These are phyloP conservation scores for Drosophila testacea DNA, from an alignment of 2,888 invertebrate species.

Conservation along the genomic window DNA sequence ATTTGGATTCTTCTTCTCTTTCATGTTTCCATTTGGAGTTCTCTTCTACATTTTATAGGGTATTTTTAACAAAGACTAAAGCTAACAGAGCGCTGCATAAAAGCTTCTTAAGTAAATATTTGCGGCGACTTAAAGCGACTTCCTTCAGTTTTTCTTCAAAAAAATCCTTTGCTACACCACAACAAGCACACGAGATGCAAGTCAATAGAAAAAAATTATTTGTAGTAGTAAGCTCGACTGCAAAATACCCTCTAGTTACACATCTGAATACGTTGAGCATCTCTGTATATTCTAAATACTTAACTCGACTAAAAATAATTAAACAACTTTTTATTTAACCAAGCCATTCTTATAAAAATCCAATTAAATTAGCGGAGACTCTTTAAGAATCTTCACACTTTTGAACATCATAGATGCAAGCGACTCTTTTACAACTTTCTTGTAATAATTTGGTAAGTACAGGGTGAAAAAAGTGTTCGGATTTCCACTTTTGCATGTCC, in stretches of 20 bases:
- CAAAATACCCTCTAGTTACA: constrained; percentile 1
- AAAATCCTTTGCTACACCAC: constrained; percentile 22
- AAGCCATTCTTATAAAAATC: neutral
- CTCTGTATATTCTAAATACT: neutral
- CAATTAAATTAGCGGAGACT: neutral
- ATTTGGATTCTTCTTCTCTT: too few species aligned
- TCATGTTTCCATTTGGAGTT: neutral
- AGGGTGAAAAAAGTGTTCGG: constrained; percentile 40
- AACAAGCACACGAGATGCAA: constrained; percentile 33
- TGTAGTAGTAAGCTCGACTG: neutral
- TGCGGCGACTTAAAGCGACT: constrained; percentile 54
- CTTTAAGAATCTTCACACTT: neutral
- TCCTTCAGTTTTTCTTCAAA: constrained; percentile 29
- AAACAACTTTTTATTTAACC: neutral
- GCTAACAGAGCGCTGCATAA: constrained; percentile 44
- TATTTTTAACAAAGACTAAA: constrained; percentile 32
- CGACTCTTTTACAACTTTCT: neutral
- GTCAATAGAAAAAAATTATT: constrained; percentile 12
- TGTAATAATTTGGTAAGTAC: neutral
- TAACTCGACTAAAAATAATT: neutral
- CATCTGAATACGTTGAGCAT: too few species aligned
- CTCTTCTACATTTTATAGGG: constrained; percentile 10
- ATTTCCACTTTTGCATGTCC: constrained; percentile 27
- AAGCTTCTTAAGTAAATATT: constrained; percentile 67
- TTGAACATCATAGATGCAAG: neutral